Percentiles rank a stretch among this genome's conserved stretches.
phyloP scores from a whole-genome alignment of 2,888 invertebrate species.

The Lochmaea crataegi region DNA sequence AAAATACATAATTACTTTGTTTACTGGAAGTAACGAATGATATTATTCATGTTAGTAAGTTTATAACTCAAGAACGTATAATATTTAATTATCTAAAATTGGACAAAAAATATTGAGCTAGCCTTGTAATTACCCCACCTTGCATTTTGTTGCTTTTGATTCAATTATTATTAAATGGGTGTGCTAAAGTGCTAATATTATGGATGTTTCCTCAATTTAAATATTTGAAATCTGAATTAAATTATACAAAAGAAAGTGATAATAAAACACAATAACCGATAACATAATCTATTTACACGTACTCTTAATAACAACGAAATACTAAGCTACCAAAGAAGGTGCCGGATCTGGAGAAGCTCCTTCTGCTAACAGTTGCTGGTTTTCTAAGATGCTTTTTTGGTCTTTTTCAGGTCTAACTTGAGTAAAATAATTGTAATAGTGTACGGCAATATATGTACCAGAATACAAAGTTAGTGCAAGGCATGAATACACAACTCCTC shows the following conservation, averaged over 20 bases:
- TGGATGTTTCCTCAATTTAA: not conserved
- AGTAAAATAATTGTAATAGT: conserved; percentile 67
- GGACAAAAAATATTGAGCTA: conserved; percentile 15
- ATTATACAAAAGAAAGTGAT: not conserved
- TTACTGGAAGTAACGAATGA: not conserved
- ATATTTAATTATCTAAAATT: not conserved
- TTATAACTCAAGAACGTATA: not conserved
- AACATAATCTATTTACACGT: conserved; percentile 28
- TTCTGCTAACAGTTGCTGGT: conserved; percentile 66
- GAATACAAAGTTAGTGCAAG: conserved; percentile 69
- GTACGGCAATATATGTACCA: conserved; percentile 64
- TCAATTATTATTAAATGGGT: conserved; percentile 7
- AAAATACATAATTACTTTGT: not conserved
- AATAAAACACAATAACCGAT: not conserved
- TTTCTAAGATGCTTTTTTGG: conserved; percentile 61
- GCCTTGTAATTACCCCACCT: conserved; percentile 17
- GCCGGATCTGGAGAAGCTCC: conserved; percentile 65
- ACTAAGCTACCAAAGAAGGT: conserved; percentile 29
- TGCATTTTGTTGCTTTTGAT: not conserved
- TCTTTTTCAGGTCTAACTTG: conserved; percentile 65
- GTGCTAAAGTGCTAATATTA: not conserved
- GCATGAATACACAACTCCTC: conserved; percentile 68
- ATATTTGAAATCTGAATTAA: not conserved
- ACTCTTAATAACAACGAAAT: conserved; percentile 19
- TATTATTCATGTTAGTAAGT: not conserved